Base-by-base conservation (phyloP, 2,888 invertebrate species). In the Hanleya hanleyi region DNA sequence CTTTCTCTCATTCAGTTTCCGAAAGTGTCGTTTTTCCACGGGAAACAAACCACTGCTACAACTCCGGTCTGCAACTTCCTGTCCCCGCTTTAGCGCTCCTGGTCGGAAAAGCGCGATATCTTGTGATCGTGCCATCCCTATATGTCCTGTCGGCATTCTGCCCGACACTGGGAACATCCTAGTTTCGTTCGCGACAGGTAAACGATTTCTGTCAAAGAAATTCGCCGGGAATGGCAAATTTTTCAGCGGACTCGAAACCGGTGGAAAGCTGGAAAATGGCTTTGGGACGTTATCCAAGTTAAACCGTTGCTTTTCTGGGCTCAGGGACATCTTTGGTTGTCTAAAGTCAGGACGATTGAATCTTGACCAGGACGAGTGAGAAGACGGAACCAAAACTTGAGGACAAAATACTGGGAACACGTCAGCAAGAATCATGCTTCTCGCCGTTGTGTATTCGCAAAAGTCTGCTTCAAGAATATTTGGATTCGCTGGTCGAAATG, bases 361-460 rank as follows among this genome's bases (percentile, higher is more conserved):
- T 1, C 22, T 26, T 29, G 22, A 32, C 15, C 1, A 32, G 26
- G 26, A 57, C 18, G 22, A 2, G 57, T 22, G 15, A 29, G 57
- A 26, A 26, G 57, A 26, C 15, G 57, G 57, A 32, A 4, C 22
- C 4, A 57, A 29, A 26, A 57, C 29, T 57, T 32, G 22, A 15
- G 57, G 57, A 26, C 57, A 57, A 32, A 57, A 57, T 32, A 57
- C 57, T 29, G 57, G 57, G 3, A 57, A 57, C 3, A 57, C 57
- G 57, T 57, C 57, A 18, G 57, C 57, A 22, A 57, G 57, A 22
- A 57, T 57, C 57, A 57, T 57, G 4, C 29, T 57, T 9, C 12
- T 32, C 4, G 12, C 22, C 12, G 57, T 29, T n/a, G n/a, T n/a
- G n/a, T n/a, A n/a, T n/a, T n/a, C n/a, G n/a, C n/a, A n/a, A n/a